Base-by-base conservation (phyloP, 2,113 vertebrate species). In the Upupa epops region DNA sequence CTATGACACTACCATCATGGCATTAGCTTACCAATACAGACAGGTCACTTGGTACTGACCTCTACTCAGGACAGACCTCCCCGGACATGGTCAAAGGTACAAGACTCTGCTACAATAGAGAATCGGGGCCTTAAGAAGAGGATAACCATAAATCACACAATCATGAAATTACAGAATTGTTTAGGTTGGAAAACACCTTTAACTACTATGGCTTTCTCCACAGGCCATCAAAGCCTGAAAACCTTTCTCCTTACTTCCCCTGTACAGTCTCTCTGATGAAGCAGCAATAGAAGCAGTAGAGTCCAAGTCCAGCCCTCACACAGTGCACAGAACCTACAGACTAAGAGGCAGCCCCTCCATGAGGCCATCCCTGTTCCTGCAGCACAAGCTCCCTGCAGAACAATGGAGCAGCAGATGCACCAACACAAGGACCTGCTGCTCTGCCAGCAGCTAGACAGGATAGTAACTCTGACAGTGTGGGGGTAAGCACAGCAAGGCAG, bases 1-100 rank as follows among this genome's bases (percentile, higher is more conserved):
- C 37, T 2, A 1, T 31, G 14, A 42, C 22, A 21, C 11, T 65
- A 22, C 4, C 36, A 75, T 70, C 36, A 46, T 0, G 0, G 17
- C 16, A 86, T 28, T 45, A 51, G 37, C 29, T 78, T 76, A 80
- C 18, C 25, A 48, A 25, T 22, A 81, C 31, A 60, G 13, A 14
- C 28, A 81, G 14, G 40, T 55, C 64, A 45, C 34, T 10, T 59
- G 48, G 29, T 15, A 68, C 32, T 28, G n/a, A 76, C 25, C n/a
- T 52, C 29, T 63, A 12, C 9, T 60, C 14, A 37, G 60, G 55
- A 51, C 13, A 31, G 46, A 37, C 34, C 14, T n/a, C n/a, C 36
- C n/a, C 46, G 55, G 72, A 86, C 0, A 0, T 11, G 14, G 21
- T 32, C 29, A 78, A 52, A 86, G 36, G 36, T 37, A 34, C 54